Evolutionary conservation across 2,797 vertebrate species (phyloP).

Genomic region (Parauchenoglanis punctatus): DNA sequence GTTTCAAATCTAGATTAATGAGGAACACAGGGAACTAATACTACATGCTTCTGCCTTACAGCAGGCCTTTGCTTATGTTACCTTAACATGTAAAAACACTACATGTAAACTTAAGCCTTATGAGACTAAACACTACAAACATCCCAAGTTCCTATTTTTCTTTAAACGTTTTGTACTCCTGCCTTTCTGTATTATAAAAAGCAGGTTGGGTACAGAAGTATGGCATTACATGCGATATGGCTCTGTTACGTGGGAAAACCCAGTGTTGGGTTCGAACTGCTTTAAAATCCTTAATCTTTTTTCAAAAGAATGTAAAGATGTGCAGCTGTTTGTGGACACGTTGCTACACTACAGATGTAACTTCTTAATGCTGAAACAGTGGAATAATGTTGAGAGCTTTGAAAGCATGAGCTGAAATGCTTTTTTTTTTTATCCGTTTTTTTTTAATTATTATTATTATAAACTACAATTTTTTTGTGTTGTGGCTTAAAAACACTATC

Average conservation of each 20-base stretch:
- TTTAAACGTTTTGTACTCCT: neutral
- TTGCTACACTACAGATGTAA: neutral
- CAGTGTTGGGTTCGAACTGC: neutral
- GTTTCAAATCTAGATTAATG: neutral
- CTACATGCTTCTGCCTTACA: neutral
- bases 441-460: neutral
- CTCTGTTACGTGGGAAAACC: neutral
- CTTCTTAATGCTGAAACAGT: neutral
- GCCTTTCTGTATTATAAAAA: neutral
- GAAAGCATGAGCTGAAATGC: neutral
- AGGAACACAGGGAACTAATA: neutral
- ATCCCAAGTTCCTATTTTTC: neutral
- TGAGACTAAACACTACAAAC: neutral
- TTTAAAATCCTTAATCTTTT: neutral
- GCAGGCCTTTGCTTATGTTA: neutral
- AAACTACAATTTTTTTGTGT: neutral
- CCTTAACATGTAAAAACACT: neutral
- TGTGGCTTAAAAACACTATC: neutral
- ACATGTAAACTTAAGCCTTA: neutral
- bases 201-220: neutral
- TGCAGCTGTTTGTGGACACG: neutral
- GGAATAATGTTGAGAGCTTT: neutral
- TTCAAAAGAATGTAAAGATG: neutral
- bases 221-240: neutral
- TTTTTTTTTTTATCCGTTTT: neutral